Conservation (phyloP, 2,888 invertebrate species). For the Agrotis ipsilon region DNA sequence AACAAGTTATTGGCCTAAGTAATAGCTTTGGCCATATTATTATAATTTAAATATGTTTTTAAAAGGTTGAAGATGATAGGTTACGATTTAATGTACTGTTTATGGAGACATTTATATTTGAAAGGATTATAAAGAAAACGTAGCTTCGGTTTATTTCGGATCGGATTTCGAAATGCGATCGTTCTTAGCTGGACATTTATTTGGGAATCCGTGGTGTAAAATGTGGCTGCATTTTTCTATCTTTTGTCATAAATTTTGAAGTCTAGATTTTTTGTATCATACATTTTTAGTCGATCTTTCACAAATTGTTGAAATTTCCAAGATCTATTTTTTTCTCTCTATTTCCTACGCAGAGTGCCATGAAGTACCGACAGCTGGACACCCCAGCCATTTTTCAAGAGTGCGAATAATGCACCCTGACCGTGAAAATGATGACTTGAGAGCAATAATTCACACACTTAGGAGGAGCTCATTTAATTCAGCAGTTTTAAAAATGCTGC, state of each 20-base stretch:
- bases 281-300: background rate
- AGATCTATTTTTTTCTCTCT: slow-evolving; percentile 4
- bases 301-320: background rate
- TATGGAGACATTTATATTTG: slow-evolving; percentile 58
- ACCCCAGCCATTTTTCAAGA: slow-evolving; percentile 42
- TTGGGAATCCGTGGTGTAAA: background rate
- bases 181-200: slow-evolving; percentile 14
- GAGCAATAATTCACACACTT: slow-evolving; percentile 48
- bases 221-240: background rate
- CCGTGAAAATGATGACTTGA: slow-evolving; percentile 47
- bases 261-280: too few relatives aligned
- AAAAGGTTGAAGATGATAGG: slow-evolving; percentile 68
- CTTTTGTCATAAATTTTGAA: too few relatives aligned
- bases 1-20: slow-evolving; percentile 66
- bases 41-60: slow-evolving; percentile 72
- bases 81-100: slow-evolving; percentile 67
- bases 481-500: slow-evolving; percentile 23
- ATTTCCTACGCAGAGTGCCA: slow-evolving; percentile 18
- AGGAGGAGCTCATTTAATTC: slow-evolving; percentile 19
- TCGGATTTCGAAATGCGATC: slow-evolving; percentile 36
- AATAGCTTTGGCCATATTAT: slow-evolving; percentile 65
- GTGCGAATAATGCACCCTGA: slow-evolving; percentile 49
- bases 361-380: slow-evolving; percentile 41
- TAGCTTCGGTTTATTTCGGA: slow-evolving; percentile 15
- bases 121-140: slow-evolving; percentile 33